Evolutionary conservation across 2,113 vertebrate genomes (phyloP), one percentile per base, ranked within the genome.

Genomic region (Zapus hudsonius): DNA sequence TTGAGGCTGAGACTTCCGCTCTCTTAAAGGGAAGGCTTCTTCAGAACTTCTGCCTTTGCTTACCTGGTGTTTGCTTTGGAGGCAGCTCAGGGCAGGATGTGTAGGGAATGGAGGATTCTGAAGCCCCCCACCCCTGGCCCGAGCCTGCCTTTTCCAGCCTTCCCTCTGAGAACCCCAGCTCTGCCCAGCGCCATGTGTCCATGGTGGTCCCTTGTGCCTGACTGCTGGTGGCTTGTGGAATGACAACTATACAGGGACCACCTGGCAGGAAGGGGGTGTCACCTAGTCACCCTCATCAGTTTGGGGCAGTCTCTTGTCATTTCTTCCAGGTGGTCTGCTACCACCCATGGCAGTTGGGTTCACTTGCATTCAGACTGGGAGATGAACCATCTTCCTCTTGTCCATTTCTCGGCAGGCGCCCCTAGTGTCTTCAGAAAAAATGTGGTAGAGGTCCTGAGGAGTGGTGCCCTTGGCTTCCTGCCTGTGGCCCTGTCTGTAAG

Each of bases 1-100:
- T 76, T 67, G 87, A 95, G 83, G 87, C 91, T 2, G 12, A 93
- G 70, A 89, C 36, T 94, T 95, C 92, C 87, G 16, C 29, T 91
- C 52, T 25, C 78, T 70, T 64, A 36, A 64, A 78, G 75, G 29
- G 40, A 72, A 94, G 70, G 15, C n/a, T 85, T 78, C 84, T 29
- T 73, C 63, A 72, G 72, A 36, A 31, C 9, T 4, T 63, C 47
- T 88, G 59, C 55, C 33, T 93, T 66, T 88, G 93, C 75, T 87
- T 90, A 93, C 69, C 47, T 38, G 38, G 31, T 73, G 59, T 64
- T 73, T 25, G 67, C 90, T 83, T 47, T 36, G 76, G 55, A 90
- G 61, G 57, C 44, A 88, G 73, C 42, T 91, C n/a, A 36, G 20
- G 55, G 19, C 13, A 57, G 79, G 52, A 9, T 20, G 25, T 42